phyloP scores from a whole-genome alignment of 2,113 vertebrate genomes.

The Bubo blakistoni region DNA sequence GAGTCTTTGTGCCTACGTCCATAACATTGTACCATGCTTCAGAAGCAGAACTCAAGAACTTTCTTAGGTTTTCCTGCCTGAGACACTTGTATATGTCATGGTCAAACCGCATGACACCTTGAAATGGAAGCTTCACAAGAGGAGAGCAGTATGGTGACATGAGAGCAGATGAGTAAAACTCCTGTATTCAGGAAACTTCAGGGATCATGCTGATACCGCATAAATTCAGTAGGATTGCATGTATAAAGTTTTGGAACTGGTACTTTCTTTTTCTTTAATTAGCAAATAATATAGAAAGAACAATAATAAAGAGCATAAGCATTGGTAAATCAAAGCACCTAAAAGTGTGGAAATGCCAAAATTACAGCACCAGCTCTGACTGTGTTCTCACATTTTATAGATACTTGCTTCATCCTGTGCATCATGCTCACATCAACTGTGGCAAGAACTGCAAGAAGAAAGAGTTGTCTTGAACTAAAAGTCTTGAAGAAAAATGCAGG shows the following conservation, averaged over 20 bases:
- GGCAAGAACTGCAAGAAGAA: not conserved
- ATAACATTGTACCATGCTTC: not conserved
- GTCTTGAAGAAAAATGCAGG: not conserved
- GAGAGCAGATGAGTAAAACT: not conserved
- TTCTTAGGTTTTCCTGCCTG: not conserved
- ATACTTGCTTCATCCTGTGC: not conserved
- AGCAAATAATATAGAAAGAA: not conserved
- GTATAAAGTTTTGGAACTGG: not conserved
- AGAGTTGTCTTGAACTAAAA: not conserved
- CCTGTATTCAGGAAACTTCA: not conserved
- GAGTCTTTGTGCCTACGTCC: not conserved
- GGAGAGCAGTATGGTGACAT: not conserved
- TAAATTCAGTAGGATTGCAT: not conserved
- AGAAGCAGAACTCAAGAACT: not conserved
- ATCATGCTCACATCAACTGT: not conserved
- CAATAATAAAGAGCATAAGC: not conserved
- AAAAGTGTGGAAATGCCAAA: not conserved
- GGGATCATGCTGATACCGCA: not conserved
- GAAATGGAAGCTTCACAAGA: not conserved
- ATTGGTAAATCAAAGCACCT: not conserved
- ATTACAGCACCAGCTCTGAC: not conserved
- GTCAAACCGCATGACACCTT: not conserved
- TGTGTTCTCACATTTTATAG: not conserved
- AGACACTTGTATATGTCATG: not conserved
- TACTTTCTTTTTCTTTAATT: not conserved